Base-by-base conservation (phyloP, 2,888 invertebrate species). In the Isoperla grammatica region DNA sequence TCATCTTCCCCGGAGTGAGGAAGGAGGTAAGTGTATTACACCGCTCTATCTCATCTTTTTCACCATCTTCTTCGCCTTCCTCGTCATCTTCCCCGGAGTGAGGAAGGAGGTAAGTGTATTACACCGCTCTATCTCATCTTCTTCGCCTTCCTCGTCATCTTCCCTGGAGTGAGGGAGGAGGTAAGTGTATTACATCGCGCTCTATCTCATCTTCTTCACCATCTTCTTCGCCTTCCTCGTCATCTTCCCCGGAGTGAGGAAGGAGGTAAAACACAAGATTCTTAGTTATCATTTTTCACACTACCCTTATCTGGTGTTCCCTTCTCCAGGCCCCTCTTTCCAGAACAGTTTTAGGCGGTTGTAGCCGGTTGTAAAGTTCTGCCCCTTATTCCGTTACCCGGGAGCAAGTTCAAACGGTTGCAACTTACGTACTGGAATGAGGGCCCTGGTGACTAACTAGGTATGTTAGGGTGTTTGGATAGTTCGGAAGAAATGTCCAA, bases 141-240 rank as follows among this genome's bases (percentile, higher is more conserved):
- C 77, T 80, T 94, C 69, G 96, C 96, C 66, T 97, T 98, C 78
- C 84, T 96, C 71, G 88, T 95, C 72, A 89, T 98, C 72, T 91
- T 97, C 77, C 97, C 97, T 97, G 98, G 98, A 65, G 89, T 94
- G 71, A 82, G 94, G 71, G 94, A 93, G 80, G 90, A 94, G 87
- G 93, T 92, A 74, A 79, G 13, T 29, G 8, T 29, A 29, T n/a
- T n/a, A n/a, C 29, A 29, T 4, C 68, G 88, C 90, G 65, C 85
- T 94, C 67, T 84, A 90, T 67, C 83, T 93, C 67, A 84, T 94
- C 63, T 95, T 96, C 74, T 84, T 87, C 72, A 95, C 96, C 65
- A 81, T 97, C 67, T 94, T 93, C 77, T 80, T 94, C 69, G 96
- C 96, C 66, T n/a, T 98, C 78, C 84, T 96, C 71, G 88, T 95